A percentile compares a stretch with the other conserved stretches of the same genome.
These are phyloP conservation scores for Sthenelais limicola DNA, from an alignment of 2,888 invertebrate genomes.

Conservation along the genomic window DNA sequence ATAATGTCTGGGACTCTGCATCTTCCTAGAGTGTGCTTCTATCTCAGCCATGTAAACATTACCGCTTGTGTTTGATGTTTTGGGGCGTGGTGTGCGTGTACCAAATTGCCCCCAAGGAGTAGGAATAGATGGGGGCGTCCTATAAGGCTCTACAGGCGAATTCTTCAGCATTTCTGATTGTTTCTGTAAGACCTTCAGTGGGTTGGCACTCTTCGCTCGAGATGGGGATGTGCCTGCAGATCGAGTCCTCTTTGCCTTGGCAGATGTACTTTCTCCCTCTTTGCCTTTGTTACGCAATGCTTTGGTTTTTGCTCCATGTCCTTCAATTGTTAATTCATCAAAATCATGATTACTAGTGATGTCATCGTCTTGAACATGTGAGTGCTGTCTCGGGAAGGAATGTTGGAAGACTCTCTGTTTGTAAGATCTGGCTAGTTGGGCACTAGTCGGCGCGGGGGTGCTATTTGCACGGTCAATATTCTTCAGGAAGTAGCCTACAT, in stretches of 20 bases:
- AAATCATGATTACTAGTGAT: not conserved
- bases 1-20: conserved; percentile 60
- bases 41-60: conserved; percentile 59
- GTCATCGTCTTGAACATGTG: not conserved
- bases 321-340: conserved; percentile 1
- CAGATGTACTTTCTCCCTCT: no score
- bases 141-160: conserved; percentile 22
- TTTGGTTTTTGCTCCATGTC: no score
- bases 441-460: not conserved
- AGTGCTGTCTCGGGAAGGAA: conserved; percentile 8
- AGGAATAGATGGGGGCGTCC: conserved; percentile 67
- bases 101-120: conserved; percentile 53
- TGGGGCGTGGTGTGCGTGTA: conserved; percentile 52
- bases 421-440: not conserved
- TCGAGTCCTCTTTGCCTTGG: not conserved
- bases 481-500: not conserved
- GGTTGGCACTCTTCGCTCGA: conserved; percentile 29
- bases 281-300: no score
- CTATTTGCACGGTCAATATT: not conserved
- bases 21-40: conserved; percentile 64
- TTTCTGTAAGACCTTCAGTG: conserved; percentile 27
- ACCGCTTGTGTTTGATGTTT: no score
- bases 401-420: conserved; percentile 28
- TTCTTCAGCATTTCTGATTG: conserved; percentile 55
- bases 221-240: conserved; percentile 42